phyloP scores from a whole-genome alignment of 2,797 vertebrate species.

The Emydoidea blandingii region DNA sequence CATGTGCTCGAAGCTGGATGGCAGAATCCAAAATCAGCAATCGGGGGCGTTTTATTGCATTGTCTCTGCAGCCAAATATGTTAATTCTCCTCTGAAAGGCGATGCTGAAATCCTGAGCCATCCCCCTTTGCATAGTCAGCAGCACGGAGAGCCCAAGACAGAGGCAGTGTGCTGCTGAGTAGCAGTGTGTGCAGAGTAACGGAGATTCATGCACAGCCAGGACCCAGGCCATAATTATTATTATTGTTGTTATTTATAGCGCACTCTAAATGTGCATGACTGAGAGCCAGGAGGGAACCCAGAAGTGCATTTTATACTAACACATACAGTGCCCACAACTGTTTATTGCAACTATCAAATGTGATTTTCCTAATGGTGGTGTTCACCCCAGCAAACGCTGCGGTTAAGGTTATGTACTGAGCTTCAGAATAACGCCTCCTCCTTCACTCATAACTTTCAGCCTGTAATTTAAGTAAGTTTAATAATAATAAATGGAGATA shows the following conservation, averaged over 20 bases:
- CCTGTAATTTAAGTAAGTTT: background rate
- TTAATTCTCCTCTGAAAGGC: accelerated
- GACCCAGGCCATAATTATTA: background rate
- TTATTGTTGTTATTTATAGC: background rate
- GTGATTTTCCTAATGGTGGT: background rate
- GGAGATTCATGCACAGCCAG: slow-evolving; percentile 10
- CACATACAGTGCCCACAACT: background rate
- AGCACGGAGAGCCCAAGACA: background rate
- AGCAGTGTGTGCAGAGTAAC: background rate
- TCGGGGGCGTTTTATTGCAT: accelerated
- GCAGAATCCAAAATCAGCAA: background rate
- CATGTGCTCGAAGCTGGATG: background rate
- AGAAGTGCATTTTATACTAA: background rate
- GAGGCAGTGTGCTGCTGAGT: background rate
- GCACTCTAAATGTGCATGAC: background rate
- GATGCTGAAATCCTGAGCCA: background rate
- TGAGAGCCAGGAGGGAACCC: background rate
- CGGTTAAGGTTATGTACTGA: slow-evolving; percentile 22
- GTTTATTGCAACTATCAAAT: background rate
- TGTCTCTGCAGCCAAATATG: background rate
- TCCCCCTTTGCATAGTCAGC: accelerated
- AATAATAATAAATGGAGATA: too few species aligned
- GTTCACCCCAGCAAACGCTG: background rate
- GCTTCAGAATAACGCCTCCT: accelerated
- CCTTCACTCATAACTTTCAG: background rate